phyloP scores from a whole-genome alignment of 1,140 invertebrate species.

The Adoxophyes honmai region DNA sequence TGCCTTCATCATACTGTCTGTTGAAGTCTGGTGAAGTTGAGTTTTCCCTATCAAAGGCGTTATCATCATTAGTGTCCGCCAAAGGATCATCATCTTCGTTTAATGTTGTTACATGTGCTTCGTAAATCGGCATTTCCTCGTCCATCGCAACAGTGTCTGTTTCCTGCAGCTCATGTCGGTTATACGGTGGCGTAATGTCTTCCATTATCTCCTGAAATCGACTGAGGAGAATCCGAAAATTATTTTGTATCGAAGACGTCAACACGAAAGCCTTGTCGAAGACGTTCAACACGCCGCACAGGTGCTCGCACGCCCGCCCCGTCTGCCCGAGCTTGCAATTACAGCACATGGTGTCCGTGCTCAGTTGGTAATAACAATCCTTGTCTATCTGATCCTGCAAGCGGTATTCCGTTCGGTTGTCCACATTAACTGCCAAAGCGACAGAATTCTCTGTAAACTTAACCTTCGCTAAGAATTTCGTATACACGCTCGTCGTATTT shows the following conservation, averaged over 20 bases:
- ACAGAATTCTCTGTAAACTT: neutral
- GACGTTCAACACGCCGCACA: constrained; percentile 12
- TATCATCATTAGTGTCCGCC: constrained; percentile 6
- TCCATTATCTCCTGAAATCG: too few species aligned
- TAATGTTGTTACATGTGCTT: neutral
- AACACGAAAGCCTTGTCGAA: constrained; percentile 11
- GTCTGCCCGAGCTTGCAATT: constrained; percentile 17
- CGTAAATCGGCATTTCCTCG: too few species aligned
- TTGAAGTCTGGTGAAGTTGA: neutral
- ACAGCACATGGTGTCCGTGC: constrained; percentile 23
- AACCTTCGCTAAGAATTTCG: constrained; percentile 7
- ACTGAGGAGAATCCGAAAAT: neutral
- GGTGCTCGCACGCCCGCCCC: constrained; percentile 21
- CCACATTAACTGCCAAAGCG: too few species aligned
- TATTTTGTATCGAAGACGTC: neutral
- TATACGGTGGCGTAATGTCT: too few species aligned
- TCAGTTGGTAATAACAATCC: constrained; percentile 1
- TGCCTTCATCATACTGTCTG: constrained; percentile 15
- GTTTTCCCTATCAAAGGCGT: neutral
- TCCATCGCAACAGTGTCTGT: too few species aligned
- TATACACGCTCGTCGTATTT: neutral
- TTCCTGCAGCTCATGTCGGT: too few species aligned
- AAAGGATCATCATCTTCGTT: constrained; percentile 14
- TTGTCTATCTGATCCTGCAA: too few species aligned
- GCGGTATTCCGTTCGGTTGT: too few species aligned